Evolutionary conservation across 2,113 vertebrate genomes (phyloP), one percentile per base, ranked within the genome.

Genomic region (Cisticola juncidis): DNA sequence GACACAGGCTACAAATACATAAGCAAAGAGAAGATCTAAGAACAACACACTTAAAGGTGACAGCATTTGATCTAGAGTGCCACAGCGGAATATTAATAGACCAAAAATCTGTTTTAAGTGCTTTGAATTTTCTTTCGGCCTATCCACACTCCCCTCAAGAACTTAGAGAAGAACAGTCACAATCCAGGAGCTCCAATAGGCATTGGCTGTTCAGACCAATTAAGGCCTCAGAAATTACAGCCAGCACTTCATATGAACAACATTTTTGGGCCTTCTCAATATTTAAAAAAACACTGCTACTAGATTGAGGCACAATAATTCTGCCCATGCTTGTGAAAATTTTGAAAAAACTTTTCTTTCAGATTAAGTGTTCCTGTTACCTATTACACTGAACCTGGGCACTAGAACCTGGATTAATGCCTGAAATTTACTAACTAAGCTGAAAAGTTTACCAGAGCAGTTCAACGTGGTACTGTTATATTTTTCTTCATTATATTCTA

Each of bases 1-100:
- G 74, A 76, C 7, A 3, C 1, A 4, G 40, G 22, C 44, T 65
- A 72, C 40, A 73, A 31, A 69, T 33, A 36, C 0, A 0, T 73
- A 86, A 69, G 24, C 53, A 45, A 90, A 92, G 12, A 68, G 28
- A 85, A 79, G 58, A 89, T 93, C 84, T 86, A 84, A 92, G 71
- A 82, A 69, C n/a, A 80, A 80, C 40, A 76, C 31, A 69, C 31
- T 72, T 72, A 53, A 57, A 72, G 28, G 77, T 80, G 64, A 90
- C 82, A 95, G 71, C 28, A 64, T 80, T 88, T 90, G 62, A 92
- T 53, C 36, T 77, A 40, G 14, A 60, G 6, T n/a, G 50, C 8
- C n/a, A 86, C 22, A 72, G 24, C 2, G 1, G 40, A 72, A 17
- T 44, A 92, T 45, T 90, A 74, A 68, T 44, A 69, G n/a, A 92